Conservation (phyloP, 2,888 invertebrate genomes). For the Zootermopsis nevadensis region DNA sequence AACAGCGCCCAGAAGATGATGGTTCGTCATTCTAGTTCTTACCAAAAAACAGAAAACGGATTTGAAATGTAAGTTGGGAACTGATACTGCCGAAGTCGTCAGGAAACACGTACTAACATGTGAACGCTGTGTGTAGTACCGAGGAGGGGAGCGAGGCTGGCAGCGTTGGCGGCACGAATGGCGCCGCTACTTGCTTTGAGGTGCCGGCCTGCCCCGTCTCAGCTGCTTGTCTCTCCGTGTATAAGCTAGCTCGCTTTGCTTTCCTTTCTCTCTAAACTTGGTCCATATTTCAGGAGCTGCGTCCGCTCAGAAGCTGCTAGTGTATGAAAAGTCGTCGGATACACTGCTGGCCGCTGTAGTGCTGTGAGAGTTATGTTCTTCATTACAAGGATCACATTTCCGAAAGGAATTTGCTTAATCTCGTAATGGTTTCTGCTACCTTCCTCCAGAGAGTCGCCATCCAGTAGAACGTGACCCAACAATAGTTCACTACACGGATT, state of each 20-base stretch:
- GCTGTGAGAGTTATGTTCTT: slow-evolving; percentile 25
- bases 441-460: not conserved
- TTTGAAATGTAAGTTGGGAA: no score
- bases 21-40: no score
- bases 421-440: slow-evolving; percentile 13
- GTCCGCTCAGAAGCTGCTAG: slow-evolving; percentile 1
- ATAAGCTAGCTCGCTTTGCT: not conserved
- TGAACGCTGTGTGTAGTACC: not conserved
- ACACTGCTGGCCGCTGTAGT: not conserved
- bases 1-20: no score
- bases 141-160: not conserved
- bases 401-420: slow-evolving; percentile 29
- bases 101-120: not conserved
- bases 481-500: not conserved
- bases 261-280: slow-evolving; percentile 48
- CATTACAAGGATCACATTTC: slow-evolving; percentile 23
- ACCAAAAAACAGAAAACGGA: no score
- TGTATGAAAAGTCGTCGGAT: slow-evolving; percentile 11
- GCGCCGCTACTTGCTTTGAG: slow-evolving; percentile 34
- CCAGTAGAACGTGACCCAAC: not conserved
- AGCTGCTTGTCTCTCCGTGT: not conserved
- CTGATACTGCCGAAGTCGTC: not conserved
- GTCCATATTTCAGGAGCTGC: slow-evolving; percentile 45
- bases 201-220: not conserved
- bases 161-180: not conserved